Base-by-base conservation (phyloP, 1,140 invertebrate genomes). In the Cydia pomonella region DNA sequence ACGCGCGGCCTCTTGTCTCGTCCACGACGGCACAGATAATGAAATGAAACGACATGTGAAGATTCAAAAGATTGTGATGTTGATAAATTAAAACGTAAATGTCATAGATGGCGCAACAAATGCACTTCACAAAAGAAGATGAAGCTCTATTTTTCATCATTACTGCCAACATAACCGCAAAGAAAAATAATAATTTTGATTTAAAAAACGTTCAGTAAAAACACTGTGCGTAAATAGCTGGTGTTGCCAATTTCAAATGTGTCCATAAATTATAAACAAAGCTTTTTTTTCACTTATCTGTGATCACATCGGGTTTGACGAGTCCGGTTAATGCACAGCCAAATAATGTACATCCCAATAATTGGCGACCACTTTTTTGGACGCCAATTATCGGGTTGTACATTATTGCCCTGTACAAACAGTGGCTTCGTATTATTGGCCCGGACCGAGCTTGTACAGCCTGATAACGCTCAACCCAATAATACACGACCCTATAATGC, bases 291-390 rank as follows among this genome's bases (percentile, higher is more conserved):
- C 29, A 33, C 16, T 12, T 69, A 69, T 69, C 64, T 69, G 64
- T 69, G 64, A 44, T 69, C 29, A 69, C n/a, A 69, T 69, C 53
- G 29, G 23, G 73, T 74, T n/a, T n/a, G n/a, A n/a, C n/a, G n/a
- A n/a, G n/a, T n/a, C n/a, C n/a, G n/a, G n/a, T n/a, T n/a, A n/a
- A n/a, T n/a, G n/a, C n/a, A n/a, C n/a, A n/a, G n/a, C n/a, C n/a
- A n/a, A n/a, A n/a, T n/a, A n/a, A n/a, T n/a, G n/a, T n/a, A n/a
- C n/a, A n/a, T n/a, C n/a, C n/a, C n/a, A n/a, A n/a, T n/a, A n/a
- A n/a, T n/a, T n/a, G n/a, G n/a, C n/a, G n/a, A n/a, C n/a, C n/a
- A n/a, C n/a, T n/a, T n/a, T n/a, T n/a, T n/a, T n/a, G n/a, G n/a
- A n/a, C n/a, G n/a, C n/a, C n/a, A n/a, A n/a, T n/a, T n/a, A n/a